Base-by-base conservation (phyloP, 2,113 vertebrate genomes). In the Calyptomena viridis region DNA sequence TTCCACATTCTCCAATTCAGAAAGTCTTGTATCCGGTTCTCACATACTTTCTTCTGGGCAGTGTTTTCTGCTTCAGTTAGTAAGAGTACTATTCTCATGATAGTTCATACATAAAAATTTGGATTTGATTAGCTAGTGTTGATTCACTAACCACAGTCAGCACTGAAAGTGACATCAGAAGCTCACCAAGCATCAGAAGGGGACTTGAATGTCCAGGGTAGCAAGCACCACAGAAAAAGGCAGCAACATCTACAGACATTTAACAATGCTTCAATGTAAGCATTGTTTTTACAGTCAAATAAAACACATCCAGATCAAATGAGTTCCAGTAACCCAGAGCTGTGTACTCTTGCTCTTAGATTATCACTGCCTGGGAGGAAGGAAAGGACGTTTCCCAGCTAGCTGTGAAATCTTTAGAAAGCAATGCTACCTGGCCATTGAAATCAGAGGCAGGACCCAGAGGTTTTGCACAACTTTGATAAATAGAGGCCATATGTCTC, bases 401-500 rank as follows among this genome's bases (percentile, higher is more conserved):
- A 79, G 31, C 28, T 62, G 16, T 42, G 69, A 63, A 81, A 68
- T 63, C 35, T 72, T 86, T 49, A 68, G 73, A 89, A 84, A 91
- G 66, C 40, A 72, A 44, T 33, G 56, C 27, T 95, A 94, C 94
- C 91, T 94, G 86, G 30, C 18, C 91, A 75, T 40, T 0, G 0
- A 74, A 89, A 42, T 44, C 69, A 87, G 49, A 76, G 47, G 42
- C 50, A 81, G 44, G 44, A 91, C 80, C 68, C 93, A 52, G 52
- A 68, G 64, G 28, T 39, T 90, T 82, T 82, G 76, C 69, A 75
- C 33, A 94, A 53, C 47, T 81, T 91, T 89, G 76, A 94, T 97
- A 94, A 96, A 96, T 82, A 31, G 44, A 82, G 73, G 63, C 84
- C 76, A 78, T 94, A 72, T 95, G 95, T 82, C 91, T 97, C 75